Evolutionary conservation across 1,140 invertebrate genomes (phyloP), one percentile per base, ranked within the genome.

Genomic region (Sycobia sp.): DNA sequence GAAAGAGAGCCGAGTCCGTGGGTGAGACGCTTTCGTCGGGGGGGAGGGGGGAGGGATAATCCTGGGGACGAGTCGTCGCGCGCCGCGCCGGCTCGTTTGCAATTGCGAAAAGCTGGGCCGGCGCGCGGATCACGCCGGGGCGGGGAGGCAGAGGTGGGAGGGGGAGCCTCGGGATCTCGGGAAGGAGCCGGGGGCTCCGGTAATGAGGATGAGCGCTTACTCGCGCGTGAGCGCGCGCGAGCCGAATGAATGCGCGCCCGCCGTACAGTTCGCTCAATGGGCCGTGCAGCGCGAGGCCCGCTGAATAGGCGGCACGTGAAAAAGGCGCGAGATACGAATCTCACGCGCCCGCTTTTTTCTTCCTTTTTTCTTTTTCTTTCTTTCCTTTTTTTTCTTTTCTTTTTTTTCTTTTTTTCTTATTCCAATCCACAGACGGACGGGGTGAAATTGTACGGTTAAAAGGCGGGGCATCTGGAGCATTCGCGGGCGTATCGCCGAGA

Each of bases 161-260:
- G 25, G 27, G 44, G 13, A 47, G 23, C 14, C 13, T n/a, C n/a
- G n/a, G n/a, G n/a, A n/a, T n/a, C n/a, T n/a, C 22, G 16, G 13
- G 27, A 47, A 47, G 11, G 10, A 38, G 16, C 11, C 3, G 36
- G 3, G 10, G 36, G 36, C 16, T 10, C 47, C 32, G 8, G 58
- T 65, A 73, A 72, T 65, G 62, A 71, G 72, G 65, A 67, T 69
- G 72, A 76, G 72, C 72, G 71, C 70, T 73, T 71, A 73, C 65
- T 68, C 66, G 62, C 67, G 54, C 43, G 66, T 67, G 60, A 56
- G 46, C 13, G 29, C n/a, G 34, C n/a, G n/a, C n/a, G n/a, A n/a
- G 36, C 2, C n/a, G 2, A 4, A 4, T 14, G 27, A 29, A 50
- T 29, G 29, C n/a, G n/a, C n/a, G n/a, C n/a, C n/a, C n/a, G n/a